Base-by-base conservation (phyloP, 1,140 invertebrate genomes). In the Teleogryllus occipitalis region DNA sequence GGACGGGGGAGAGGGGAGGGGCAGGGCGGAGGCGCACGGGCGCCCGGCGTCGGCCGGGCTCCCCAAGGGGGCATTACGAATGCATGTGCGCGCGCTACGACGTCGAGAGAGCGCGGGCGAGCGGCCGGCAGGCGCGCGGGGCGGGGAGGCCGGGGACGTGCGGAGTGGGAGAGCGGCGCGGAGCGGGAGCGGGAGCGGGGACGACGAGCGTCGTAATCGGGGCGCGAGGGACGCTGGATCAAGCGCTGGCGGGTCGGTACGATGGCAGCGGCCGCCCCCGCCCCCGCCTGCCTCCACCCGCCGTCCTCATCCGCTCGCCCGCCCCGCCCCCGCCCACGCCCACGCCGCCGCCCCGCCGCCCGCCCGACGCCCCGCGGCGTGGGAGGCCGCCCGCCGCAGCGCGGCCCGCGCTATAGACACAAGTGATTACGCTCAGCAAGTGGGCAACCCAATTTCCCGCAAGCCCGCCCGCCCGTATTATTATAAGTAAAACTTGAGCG, bases 401-500 rank as follows among this genome's bases (percentile, higher is more conserved):
- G 78, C 47, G 39, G 73, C 22, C 78, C 2, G 12, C 72, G 78
- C 49, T 47, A 54, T 80, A 73, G 79, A 80, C 79, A 80, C 75
- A 80, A 80, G 75, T 80, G 79, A 80, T 80, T 80, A 80, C 75
- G 79, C 7, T 65, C 47, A 22, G 15, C 47, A 77, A 48, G 47
- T 76, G 75, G 79, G 48, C 79, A 80, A 80, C 79, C 76, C 79
- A 80, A 80, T 80, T 76, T 80, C 75, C 79, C 75, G 79, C 49
- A 21, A 54, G 76, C 76, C 27, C 27, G 47, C 76, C 4, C 10
- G 21, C 46, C 76, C 54, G 54, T 65, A 65, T 65, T 65, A 65
- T 65, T 65, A 65, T 65, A 65, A 65, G 54, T 77, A 48, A 77
- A 77, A 77, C 76, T 77, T 77, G 10, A 77, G 47, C 49, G 49